Evolutionary conservation across 2,888 invertebrate species (phyloP), one percentile per base, ranked within the genome.

Genomic region (Campoletis raptor): DNA sequence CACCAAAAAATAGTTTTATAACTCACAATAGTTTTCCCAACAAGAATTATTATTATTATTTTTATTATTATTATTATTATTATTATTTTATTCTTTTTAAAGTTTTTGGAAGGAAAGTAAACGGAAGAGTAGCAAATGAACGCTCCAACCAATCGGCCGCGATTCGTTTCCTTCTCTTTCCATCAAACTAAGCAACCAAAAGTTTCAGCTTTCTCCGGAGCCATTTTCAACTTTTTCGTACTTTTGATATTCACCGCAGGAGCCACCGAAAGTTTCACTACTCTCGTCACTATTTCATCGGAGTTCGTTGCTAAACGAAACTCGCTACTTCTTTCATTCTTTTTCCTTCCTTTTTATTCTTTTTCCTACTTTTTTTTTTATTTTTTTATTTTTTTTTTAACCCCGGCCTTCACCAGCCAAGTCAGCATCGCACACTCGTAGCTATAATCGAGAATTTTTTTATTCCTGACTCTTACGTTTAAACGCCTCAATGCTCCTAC

Each of bases 151-250:
- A 61, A 30, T 61, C 30, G 61, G 1, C 30, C 7, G 0, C 15
- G 15, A 30, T 24, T 30, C 10, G 5, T 15, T 6, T 61, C 61
- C 30, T 24, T 57, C 24, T 57, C 57, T 24, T 6, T 61, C 61
- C 30, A 5, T 1, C 61, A 30, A 61, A 61, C 30, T 12, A 30
- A 61, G 15, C 24, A 61, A 61, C 15, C 30, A 61, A 61, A 61
- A 61, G 4, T 61, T 61, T 30, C 3, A 61, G 61, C 30, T 30
- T 30, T 15, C 15, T 30, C 57, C 12, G 6, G 57, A 30, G 24
- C 52, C 52, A 12, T 61, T 61, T 61, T 61, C 2, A 61, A 61
- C 57, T 61, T 61, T 61, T 61, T 61, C 12, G 1, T 61, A 61
- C 61, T 61, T 61, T 30, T 30, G 30, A 61, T 61, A 61, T 61